Evolutionary conservation across 2,113 vertebrate genomes (phyloP).

Genomic region (Pseudopodoces humilis): DNA sequence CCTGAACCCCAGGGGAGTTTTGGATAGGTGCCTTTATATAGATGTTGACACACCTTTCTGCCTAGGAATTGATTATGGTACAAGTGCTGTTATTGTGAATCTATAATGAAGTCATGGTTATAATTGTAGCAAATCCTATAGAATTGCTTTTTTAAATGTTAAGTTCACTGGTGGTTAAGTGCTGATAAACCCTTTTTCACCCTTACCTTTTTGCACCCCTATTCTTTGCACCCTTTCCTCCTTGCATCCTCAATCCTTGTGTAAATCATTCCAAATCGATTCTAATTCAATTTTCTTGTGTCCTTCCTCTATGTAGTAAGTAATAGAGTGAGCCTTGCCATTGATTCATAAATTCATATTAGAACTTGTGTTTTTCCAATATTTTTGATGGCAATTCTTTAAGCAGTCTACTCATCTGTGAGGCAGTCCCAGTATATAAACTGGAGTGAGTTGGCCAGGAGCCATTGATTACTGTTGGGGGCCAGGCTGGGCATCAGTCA

Average conservation of each 20-base stretch:
- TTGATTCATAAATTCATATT: not conserved
- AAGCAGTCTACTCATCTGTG: not conserved
- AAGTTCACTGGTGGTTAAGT: not conserved
- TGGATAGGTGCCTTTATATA: not conserved
- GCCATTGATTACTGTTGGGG: not conserved
- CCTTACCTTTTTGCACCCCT: not conserved
- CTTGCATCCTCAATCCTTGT: accelerated
- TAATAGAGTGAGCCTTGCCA: not conserved
- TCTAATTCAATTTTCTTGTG: not conserved
- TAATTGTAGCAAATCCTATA: not conserved
- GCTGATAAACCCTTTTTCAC: not conserved
- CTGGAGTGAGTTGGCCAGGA: not conserved
- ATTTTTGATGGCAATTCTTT: not conserved
- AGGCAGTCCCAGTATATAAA: not conserved
- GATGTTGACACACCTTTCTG: not conserved
- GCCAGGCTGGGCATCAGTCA: too few relatives aligned
- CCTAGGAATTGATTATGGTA: not conserved
- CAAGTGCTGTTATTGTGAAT: not conserved
- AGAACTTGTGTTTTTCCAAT: not conserved
- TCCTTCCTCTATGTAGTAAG: not conserved
- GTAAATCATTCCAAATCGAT: not conserved
- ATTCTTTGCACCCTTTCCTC: not conserved
- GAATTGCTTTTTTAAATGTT: not conserved
- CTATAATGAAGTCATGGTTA: not conserved
- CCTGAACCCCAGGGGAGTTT: not conserved